Conservation (phyloP, 2,113 vertebrate genomes). For the Stigmatopora nigra region DNA sequence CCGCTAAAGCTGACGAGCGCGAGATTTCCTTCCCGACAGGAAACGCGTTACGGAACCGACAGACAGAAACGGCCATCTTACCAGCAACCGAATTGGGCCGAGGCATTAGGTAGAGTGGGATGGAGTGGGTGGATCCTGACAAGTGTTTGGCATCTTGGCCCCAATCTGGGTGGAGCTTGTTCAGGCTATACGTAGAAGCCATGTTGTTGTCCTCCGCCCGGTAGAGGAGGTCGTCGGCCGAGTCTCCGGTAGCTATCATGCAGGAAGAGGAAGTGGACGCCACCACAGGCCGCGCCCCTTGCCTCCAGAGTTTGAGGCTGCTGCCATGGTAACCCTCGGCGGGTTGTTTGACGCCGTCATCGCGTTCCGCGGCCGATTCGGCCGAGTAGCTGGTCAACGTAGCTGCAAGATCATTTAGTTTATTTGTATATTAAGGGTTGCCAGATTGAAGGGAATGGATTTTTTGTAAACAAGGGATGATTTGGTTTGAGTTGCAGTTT, state of each 20-base stretch:
- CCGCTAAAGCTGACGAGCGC: constrained; percentile 10
- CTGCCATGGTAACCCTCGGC: constrained; percentile 79
- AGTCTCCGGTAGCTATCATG: constrained; percentile 47
- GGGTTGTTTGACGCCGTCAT: constrained; percentile 74
- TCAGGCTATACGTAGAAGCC: constrained; percentile 93
- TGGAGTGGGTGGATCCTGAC: constrained; percentile 87
- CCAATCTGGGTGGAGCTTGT: constrained; percentile 86
- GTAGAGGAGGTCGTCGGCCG: constrained; percentile 76
- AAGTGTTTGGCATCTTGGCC: constrained; percentile 76
- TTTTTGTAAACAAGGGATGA: not conserved
- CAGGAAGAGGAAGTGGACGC: constrained; percentile 53
- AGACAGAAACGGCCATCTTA: constrained; percentile 57
- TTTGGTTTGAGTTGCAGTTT: not conserved
- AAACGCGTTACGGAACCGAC: not conserved
- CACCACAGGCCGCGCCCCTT: constrained; percentile 72
- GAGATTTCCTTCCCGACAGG: constrained; percentile 41
- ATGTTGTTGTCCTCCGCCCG: constrained; percentile 84
- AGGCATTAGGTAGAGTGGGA: constrained; percentile 94
- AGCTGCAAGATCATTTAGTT: constrained; percentile 60
- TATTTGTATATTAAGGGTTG: not conserved
- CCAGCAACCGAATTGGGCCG: constrained; percentile 93
- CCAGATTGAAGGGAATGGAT: not conserved
- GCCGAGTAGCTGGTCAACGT: constrained; percentile 93
- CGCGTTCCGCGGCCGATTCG: constrained; percentile 74
- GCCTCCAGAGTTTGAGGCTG: constrained; percentile 82